These are phyloP conservation scores for Cervus canadensis DNA, from an alignment of 2,113 vertebrate genomes.

Conservation along the genomic window DNA sequence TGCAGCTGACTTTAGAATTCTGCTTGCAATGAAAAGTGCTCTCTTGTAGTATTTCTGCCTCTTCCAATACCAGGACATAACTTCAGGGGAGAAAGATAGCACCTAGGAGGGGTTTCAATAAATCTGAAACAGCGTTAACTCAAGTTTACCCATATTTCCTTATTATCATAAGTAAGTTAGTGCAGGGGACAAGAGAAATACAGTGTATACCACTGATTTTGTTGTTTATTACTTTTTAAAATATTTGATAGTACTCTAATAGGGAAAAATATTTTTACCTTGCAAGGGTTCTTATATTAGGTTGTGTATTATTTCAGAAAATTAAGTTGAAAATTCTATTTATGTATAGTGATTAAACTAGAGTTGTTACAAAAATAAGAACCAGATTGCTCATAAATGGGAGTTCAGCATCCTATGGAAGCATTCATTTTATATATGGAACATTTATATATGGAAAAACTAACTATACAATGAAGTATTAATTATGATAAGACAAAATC, in stretches of 20 bases:
- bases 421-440: neutral
- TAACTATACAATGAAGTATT: neutral
- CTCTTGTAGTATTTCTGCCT: neutral
- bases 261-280: neutral
- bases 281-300: neutral
- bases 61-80: neutral
- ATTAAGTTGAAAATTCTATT: slow-evolving; percentile 9
- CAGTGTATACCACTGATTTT: neutral
- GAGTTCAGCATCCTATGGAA: neutral
- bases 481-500: slow-evolving; percentile 6
- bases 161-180: neutral
- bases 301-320: slow-evolving; percentile 2
- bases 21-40: neutral
- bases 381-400: neutral
- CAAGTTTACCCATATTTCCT: neutral
- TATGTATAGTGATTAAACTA: slow-evolving; percentile 26
- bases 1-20: neutral
- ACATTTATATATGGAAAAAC: neutral
- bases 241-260: neutral
- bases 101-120: neutral
- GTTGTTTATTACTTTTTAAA: neutral
- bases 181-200: neutral
- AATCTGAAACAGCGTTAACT: neutral
- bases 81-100: neutral
- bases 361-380: neutral